Conservation (phyloP, 1,140 invertebrate species). For the Bicyclus anynana region DNA sequence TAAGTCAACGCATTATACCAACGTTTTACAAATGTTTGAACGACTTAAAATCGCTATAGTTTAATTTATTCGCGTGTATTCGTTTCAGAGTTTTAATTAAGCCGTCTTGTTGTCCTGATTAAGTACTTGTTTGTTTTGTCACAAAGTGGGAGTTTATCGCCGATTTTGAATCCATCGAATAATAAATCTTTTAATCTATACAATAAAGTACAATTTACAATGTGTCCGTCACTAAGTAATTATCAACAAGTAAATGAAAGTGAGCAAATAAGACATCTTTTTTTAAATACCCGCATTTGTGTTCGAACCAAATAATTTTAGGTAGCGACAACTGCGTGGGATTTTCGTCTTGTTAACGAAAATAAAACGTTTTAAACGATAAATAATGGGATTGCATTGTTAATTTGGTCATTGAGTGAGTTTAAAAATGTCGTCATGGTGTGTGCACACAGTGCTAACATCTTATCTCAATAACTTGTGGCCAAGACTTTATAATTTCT, state of each 20-base stretch:
- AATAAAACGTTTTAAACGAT: neutral
- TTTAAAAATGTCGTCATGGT: too few species aligned
- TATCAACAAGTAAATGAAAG: slow-evolving; percentile 27
- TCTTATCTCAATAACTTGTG: too few species aligned
- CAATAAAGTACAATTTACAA: neutral
- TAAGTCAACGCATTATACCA: neutral
- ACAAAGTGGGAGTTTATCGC: slow-evolving; percentile 36
- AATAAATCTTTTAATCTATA: neutral
- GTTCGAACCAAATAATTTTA: neutral
- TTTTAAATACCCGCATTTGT: slow-evolving; percentile 16
- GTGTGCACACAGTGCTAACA: too few species aligned
- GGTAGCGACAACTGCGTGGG: neutral
- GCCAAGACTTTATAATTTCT: too few species aligned
- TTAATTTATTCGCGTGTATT: slow-evolving; percentile 31
- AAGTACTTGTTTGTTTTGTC: slow-evolving; percentile 51
- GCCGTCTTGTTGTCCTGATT: slow-evolving; percentile 53
- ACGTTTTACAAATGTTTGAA: slow-evolving; percentile 12
- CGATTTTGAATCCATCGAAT: neutral
- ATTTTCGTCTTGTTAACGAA: neutral
- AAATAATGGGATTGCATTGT: too few species aligned
- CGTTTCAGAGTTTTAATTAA: slow-evolving; percentile 51
- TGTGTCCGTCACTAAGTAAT: neutral
- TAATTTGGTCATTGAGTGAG: too few species aligned
- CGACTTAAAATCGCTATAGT: slow-evolving; percentile 21
- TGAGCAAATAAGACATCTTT: slow-evolving; percentile 18